Base-by-base conservation (phyloP, 2,888 invertebrate genomes). In the Monoplex corrugatus region DNA sequence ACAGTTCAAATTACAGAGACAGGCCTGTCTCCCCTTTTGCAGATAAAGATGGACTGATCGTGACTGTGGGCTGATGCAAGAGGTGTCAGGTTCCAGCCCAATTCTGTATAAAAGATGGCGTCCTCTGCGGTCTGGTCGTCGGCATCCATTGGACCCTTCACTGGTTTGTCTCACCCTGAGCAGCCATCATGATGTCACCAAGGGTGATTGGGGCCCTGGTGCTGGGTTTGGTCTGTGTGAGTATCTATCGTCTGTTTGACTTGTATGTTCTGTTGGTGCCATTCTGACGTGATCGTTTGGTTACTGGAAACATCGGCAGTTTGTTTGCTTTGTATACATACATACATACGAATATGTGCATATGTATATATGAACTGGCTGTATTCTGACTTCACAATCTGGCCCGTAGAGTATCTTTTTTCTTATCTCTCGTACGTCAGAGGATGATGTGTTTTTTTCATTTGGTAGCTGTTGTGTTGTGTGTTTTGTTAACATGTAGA, bases 111-210 rank as follows among this genome's bases (percentile, higher is more conserved):
- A 75, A 75, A 75, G 75, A 35, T 75, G 38, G 75, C 38, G 13
- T 35, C 75, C 16, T 35, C 35, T 38, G 38, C 28, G 23, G 2
- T 35, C 6, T 3, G 13, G 75, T 75, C 75, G 75, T 75, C 75
- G 35, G 75, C 75, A 38, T 75, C 38, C 38, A 19, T 75, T 28
- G 75, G 75, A 75, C 38, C 75, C 38, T 35, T 75, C 38, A 75
- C 75, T 16, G 35, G 75, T 75, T 75, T 32, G 75, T 75, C 38
- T 75, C 75, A n/a, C 75, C 75, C 75, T 38, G 75, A 75, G 38
- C 75, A 75, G 38, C 38, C 75, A 38, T 16, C 35, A 75, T 75
- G 75, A 38, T 38, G 75, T 75, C 75, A 75, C 75, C 75, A 38
- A 13, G 75, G 13, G 75, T 75, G 75, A 75, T 38, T 13, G 75